Conservation (phyloP, 2,797 vertebrate genomes). For the Sebastes trivittatus region DNA sequence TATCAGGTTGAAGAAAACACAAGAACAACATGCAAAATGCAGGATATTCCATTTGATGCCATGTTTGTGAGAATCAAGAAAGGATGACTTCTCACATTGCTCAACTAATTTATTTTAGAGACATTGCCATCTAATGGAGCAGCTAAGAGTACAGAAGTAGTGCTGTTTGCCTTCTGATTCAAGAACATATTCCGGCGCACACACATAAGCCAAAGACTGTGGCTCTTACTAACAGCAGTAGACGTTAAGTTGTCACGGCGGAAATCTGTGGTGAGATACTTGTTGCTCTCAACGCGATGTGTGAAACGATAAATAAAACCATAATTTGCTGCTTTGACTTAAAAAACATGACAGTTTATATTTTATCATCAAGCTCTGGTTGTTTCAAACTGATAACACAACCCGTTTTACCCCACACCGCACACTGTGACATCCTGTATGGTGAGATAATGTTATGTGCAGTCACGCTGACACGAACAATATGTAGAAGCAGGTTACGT, state of each 20-base stretch:
- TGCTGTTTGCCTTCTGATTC: slow-evolving; percentile 1
- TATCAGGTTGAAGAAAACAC: not conserved
- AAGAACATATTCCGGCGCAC: not conserved
- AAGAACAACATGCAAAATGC: not conserved
- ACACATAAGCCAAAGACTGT: not conserved
- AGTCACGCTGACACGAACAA: not conserved
- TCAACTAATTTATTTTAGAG: not conserved
- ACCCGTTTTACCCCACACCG: not conserved
- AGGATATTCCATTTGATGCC: not conserved
- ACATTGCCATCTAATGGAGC: slow-evolving; percentile 1
- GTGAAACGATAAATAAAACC: not conserved
- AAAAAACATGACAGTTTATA: not conserved
- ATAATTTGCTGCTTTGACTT: not conserved
- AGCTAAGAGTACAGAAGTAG: not conserved
- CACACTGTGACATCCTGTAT: not conserved
- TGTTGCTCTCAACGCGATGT: slow-evolving; percentile 24
- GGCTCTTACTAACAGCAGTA: not conserved
- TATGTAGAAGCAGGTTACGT: not conserved
- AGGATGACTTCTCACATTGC: not conserved
- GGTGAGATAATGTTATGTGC: not conserved
- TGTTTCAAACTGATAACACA: slow-evolving; percentile 8
- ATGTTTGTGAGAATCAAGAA: not conserved
- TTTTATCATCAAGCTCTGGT: not conserved
- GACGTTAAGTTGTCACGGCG: not conserved
- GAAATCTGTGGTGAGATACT: not conserved